phyloP scores from a whole-genome alignment of 2,888 invertebrate species.

The Didymodactylos carnosus region DNA sequence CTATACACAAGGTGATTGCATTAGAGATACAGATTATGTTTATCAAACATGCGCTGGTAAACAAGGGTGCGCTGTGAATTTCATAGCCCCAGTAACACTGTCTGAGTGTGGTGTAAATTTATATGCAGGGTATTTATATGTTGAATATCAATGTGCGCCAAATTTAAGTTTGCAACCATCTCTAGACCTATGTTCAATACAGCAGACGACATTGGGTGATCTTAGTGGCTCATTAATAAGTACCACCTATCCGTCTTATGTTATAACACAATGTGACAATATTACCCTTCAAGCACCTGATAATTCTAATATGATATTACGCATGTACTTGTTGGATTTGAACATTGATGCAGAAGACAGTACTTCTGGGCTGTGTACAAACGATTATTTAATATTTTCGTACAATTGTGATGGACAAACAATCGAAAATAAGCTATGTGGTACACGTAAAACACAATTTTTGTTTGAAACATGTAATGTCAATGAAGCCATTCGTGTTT shows the following conservation, averaged over 20 bases:
- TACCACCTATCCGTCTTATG: constrained; percentile 2
- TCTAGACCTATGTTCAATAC: constrained; percentile 1
- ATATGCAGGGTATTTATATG: constrained; percentile 4
- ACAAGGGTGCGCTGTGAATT: constrained; percentile 1
- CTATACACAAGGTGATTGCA: not conserved
- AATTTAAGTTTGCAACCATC: not conserved
- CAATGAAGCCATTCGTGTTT: not conserved
- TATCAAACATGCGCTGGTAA: constrained; percentile 2
- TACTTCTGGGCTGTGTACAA: not conserved
- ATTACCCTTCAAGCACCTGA: not conserved
- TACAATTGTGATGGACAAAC: not conserved
- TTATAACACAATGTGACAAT: not conserved
- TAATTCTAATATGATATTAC: not conserved
- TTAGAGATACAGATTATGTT: not conserved
- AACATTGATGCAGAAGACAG: not conserved
- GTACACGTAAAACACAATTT: not conserved
- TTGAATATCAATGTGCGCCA: constrained; percentile 13
- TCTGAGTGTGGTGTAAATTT: not conserved
- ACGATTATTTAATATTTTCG: not conserved
- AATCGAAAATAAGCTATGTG: not conserved
- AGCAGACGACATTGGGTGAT: not conserved
- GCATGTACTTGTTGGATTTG: not conserved
- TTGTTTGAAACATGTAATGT: not conserved
- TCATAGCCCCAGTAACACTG: not conserved
- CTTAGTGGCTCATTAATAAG: not conserved